These are phyloP conservation scores for Bolborhynchus lineola DNA, from an alignment of 2,113 vertebrate genomes.

Conservation along the genomic window DNA sequence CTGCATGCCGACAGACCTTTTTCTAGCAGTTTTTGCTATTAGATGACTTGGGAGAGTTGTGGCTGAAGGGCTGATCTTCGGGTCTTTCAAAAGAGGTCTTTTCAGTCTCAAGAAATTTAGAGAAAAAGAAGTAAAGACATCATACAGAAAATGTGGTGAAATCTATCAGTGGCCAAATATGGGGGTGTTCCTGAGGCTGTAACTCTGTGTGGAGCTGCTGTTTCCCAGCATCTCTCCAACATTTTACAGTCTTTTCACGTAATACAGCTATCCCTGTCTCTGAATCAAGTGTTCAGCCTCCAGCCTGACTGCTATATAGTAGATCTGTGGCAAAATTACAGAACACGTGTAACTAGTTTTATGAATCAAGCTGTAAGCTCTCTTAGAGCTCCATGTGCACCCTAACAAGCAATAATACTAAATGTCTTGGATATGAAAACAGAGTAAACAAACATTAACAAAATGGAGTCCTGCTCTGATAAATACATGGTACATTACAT, in stretches of 20 bases:
- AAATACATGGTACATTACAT: neutral
- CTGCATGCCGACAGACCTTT: neutral
- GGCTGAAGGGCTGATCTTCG: neutral
- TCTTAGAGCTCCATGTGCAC: neutral
- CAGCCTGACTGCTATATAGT: neutral
- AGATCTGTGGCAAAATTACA: neutral
- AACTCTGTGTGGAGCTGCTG: neutral
- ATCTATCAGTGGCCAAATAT: neutral
- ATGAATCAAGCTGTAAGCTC: neutral
- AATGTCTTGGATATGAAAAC: neutral
- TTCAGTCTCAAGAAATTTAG: neutral
- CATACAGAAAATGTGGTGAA: neutral
- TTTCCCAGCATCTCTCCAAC: neutral
- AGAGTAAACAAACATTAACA: conserved; percentile 2
- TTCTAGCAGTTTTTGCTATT: neutral
- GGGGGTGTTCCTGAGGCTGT: neutral
- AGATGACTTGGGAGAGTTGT: neutral
- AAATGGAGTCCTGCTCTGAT: conserved; percentile 20
- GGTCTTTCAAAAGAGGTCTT: neutral
- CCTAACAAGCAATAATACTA: neutral
- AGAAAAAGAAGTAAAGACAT: neutral
- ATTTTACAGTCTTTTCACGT: neutral
- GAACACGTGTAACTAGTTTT: neutral
- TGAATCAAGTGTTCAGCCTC: conserved; percentile 8
- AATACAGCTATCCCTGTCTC: neutral